These are phyloP conservation scores for Ischnus inquisitorius DNA, from an alignment of 2,888 invertebrate species.

Conservation along the genomic window DNA sequence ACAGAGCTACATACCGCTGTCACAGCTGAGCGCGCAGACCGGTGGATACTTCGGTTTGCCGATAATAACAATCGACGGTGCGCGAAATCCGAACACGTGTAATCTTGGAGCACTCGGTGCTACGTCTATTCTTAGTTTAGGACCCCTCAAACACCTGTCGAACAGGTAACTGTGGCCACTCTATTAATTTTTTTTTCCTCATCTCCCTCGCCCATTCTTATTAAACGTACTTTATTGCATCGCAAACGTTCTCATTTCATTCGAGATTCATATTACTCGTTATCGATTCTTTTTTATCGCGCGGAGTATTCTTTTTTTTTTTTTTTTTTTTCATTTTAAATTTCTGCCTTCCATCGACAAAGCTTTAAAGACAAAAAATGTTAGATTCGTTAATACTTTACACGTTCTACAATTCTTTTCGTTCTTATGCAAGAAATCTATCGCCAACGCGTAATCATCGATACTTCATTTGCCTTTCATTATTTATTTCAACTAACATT, in stretches of 20 bases:
- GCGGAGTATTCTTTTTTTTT: no score
- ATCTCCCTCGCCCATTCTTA: not conserved
- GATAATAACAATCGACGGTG: conserved; percentile 89
- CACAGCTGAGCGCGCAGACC: conserved; percentile 87
- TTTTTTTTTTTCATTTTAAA: not conserved
- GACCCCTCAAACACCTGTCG: conserved; percentile 88
- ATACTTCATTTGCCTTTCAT: conserved; percentile 26
- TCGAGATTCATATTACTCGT: conserved; percentile 24
- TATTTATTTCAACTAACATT: conserved; percentile 48
- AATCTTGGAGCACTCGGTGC: conserved; percentile 90
- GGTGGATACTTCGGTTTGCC: conserved; percentile 91
- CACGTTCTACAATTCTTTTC: not conserved
- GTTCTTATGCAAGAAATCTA: not conserved
- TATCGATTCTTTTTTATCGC: no score
- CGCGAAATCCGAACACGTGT: conserved; percentile 87
- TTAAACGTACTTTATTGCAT: not conserved
- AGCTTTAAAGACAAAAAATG: conserved; percentile 44
- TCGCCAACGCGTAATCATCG: conserved; percentile 8
- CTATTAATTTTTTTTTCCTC: conserved; percentile 46
- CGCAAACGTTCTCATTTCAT: conserved; percentile 4
- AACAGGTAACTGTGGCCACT: conserved; percentile 82
- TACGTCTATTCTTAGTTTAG: conserved; percentile 90
- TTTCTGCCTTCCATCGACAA: not conserved
- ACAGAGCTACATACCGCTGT: conserved; percentile 91
- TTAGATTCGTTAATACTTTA: not conserved